Base-by-base conservation (phyloP, 2,888 invertebrate genomes). In the Syrista parreyssii region DNA sequence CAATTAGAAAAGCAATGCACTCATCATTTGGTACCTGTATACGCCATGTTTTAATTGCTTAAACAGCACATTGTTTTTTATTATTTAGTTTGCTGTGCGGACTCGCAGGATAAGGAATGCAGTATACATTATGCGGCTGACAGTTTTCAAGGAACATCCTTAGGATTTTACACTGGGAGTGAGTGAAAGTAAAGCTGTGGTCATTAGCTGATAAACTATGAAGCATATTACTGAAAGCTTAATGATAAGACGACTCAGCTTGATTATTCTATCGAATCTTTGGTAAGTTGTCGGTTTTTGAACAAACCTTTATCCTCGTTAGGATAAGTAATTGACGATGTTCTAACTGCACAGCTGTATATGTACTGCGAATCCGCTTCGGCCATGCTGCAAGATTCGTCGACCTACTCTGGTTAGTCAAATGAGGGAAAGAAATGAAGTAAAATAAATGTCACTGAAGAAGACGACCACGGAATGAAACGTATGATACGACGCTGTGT, bases 281-380 rank as follows among this genome's bases (percentile, higher is more conserved):
- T 23, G 55, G 23, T 23, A 55, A 55, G 23, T 55, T 9, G 6
- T 55, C 55, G 23, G 6, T 23, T 55, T 55, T 23, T 9, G 23
- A 23, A 55, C 55, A 55, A 55, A 55, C 55, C 55, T 55, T 55
- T 55, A 55, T 55, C 55, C 35, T 77, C 77, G 36, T 32, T 35
- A 12, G 73, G 68, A 74, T 77, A 77, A 68, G 68, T 68, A 68
- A 77, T 74, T 23, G 33, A 68, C 68, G 77, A 77, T 30, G 77
- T 77, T 77, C 32, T 30, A 40, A 77, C 77, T 68, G 73, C 77
- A 74, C 77, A 77, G 74, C 31, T 77, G 77, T 77, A 77, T 23
- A 77, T 77, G 77, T 77, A 77, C 74, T 68, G 77, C 68, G 77
- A 74, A 30, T 74, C 73, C 40, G 77, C 31, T 32, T 73, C 74